phyloP scores from a whole-genome alignment of 2,797 vertebrate species.

The Xyrichtys novacula region DNA sequence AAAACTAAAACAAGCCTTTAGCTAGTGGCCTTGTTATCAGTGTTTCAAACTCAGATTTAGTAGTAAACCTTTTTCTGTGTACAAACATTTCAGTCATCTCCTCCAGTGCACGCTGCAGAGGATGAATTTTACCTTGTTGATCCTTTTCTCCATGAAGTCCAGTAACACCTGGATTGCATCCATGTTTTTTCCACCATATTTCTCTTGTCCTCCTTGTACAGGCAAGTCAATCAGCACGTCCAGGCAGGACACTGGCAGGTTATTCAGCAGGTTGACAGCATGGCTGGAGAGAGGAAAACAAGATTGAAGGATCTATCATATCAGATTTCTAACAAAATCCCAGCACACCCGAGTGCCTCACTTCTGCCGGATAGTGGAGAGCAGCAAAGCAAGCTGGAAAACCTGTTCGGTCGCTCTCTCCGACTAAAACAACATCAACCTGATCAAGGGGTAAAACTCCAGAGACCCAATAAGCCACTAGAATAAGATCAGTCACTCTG shows the following conservation, averaged over 20 bases:
- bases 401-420: neutral
- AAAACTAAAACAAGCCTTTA: too few relatives aligned
- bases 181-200: constrained; percentile 94
- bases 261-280: constrained; percentile 97
- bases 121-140: constrained; percentile 91
- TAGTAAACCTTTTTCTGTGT: too few relatives aligned
- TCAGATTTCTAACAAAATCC: too few relatives aligned
- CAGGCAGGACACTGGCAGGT: constrained; percentile 94
- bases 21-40: too few relatives aligned
- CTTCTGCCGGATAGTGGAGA: neutral
- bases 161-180: constrained; percentile 90
- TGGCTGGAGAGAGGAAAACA: constrained; percentile 82
- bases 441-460: constrained; percentile 38
- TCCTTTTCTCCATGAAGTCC: constrained; percentile 97
- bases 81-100: neutral
- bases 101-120: neutral
- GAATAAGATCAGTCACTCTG: constrained; percentile 30
- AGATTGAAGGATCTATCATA: too few relatives aligned
- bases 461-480: constrained; percentile 34
- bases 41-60: too few relatives aligned
- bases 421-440: constrained; percentile 26
- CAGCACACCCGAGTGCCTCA: too few relatives aligned
- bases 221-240: constrained; percentile 92
- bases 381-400: neutral
- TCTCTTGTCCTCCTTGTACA: constrained; percentile 87